Evolutionary conservation across 2,113 vertebrate species (phyloP), one percentile per base, ranked within the genome.

Genomic region (Cyanistes caeruleus): DNA sequence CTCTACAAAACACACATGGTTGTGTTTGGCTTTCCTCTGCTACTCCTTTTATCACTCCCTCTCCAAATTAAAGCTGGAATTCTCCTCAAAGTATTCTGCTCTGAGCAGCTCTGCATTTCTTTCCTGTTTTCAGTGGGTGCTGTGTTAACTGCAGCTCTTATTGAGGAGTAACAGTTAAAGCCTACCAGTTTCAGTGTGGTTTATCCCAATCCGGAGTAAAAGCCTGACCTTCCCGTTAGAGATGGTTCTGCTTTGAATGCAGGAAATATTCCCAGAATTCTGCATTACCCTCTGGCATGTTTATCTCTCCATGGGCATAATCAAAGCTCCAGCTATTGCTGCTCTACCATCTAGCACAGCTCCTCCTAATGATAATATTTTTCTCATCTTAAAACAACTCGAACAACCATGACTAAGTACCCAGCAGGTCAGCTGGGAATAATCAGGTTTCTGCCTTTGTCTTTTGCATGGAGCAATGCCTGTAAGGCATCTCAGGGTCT

Each of bases 361-460:
- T 86, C 67, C 67, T 96, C 67, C 84, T 93, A 80, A 95, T 80
- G 75, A 91, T 86, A 76, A 90, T 80, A 86, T 92, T 93, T 94
- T 95, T 72, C 80, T 89, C 51, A 4, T 83, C 85, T 86, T 93
- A 87, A 93, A 93, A 68, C 92, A 81, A 56, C 85, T 92, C 4
- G 1, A 94, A 67, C 4, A 10, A 48, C 60, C 92, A 49, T 90
- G 96, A 95, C 92, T 90, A 86, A 93, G 83, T 64, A 53, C 31
- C 43, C 58, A 55, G 85, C 83, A 70, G 92, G 88, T 87, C 90
- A 67, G 56, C 4, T 1, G 68, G 81, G 95, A 95, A 76, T 69
- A 94, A 93, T 87, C 81, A 51, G 72, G 73, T 86, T 86, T 93
- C 75, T 95, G 90, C 48, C 64, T 85, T 65, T 10, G 7, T 83